phyloP scores from a whole-genome alignment of 1,140 invertebrate genomes.

The Zaprionus africanus region DNA sequence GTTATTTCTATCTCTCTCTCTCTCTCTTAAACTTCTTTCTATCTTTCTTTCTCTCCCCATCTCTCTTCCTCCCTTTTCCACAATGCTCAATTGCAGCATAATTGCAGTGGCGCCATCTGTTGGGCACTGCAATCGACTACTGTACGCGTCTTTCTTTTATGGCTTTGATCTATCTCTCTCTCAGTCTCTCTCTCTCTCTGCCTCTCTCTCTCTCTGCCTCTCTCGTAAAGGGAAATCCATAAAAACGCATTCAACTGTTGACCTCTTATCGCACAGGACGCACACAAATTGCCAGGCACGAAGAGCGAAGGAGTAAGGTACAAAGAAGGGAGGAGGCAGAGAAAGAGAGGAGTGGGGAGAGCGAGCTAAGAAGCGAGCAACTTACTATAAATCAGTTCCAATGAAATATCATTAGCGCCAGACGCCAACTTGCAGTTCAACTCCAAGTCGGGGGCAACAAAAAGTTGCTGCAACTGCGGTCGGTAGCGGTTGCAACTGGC shows the following conservation, averaged over 20 bases:
- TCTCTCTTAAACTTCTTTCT: no score
- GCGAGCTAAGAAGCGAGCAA: slow-evolving; percentile 33
- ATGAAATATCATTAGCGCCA: slow-evolving; percentile 78
- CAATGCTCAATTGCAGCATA: not conserved
- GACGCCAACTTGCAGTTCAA: slow-evolving; percentile 19
- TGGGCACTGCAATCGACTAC: not conserved
- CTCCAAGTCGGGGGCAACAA: slow-evolving; percentile 36
- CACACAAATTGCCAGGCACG: slow-evolving; percentile 20
- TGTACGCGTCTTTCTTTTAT: not conserved
- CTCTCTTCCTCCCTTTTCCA: not conserved
- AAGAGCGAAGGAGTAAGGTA: not conserved
- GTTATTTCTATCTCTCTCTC: no score
- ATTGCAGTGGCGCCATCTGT: slow-evolving; percentile 2
- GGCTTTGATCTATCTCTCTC: not conserved
- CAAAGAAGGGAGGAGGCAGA: not conserved
- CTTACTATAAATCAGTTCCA: slow-evolving; percentile 71
- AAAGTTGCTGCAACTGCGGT: slow-evolving; percentile 36
- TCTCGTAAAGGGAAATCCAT: not conserved
- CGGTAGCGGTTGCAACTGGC: slow-evolving; percentile 6
- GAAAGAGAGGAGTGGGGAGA: slow-evolving; percentile 3
- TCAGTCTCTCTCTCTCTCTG: no score
- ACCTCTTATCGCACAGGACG: slow-evolving; percentile 33
- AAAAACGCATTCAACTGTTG: slow-evolving; percentile 23
- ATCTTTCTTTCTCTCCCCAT: no score
- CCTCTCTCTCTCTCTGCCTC: no score